Evolutionary conservation across 2,797 vertebrate genomes (phyloP).

Genomic region (Chelmon rostratus): DNA sequence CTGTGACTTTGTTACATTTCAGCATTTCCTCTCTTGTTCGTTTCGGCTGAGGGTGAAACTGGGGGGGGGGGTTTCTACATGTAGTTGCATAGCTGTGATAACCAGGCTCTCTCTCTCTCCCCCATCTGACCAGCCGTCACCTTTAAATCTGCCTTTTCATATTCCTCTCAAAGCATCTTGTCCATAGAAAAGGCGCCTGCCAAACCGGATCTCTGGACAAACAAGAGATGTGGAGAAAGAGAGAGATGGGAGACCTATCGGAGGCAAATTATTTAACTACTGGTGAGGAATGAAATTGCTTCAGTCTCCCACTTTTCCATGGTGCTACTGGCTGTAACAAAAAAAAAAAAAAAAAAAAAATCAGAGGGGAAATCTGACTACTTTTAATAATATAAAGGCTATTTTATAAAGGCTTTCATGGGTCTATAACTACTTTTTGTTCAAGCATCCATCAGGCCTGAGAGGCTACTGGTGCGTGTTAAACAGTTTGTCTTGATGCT

Average conservation of each 20-base stretch:
- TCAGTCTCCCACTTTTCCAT: constrained; percentile 73
- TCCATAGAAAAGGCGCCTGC: constrained; percentile 96
- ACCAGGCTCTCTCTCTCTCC: constrained; percentile 65
- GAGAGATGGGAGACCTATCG: constrained; percentile 90
- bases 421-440: not conserved
- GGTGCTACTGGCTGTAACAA: not conserved
- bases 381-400: not conserved
- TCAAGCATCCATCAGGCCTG: constrained; percentile 9
- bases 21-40: constrained; percentile 74
- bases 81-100: constrained; percentile 80
- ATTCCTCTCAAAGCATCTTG: constrained; percentile 99
- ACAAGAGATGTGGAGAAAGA: constrained; percentile 85
- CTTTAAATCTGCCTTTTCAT: constrained; percentile 99
- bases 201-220: constrained; percentile 97
- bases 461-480: constrained; percentile 39
- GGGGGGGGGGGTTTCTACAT: constrained; percentile 77
- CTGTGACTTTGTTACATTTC: constrained; percentile 79
- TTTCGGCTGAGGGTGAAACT: constrained; percentile 74
- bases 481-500: constrained; percentile 38
- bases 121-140: constrained; percentile 96
- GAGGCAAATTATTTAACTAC: constrained; percentile 93
- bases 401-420: constrained; percentile 6
- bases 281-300: constrained; percentile 85
- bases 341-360: not conserved
- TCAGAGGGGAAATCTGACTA: not conserved